Evolutionary conservation across 2,113 vertebrate species (phyloP), one percentile per base, ranked within the genome.

Genomic region (Crotalus horridus): DNA sequence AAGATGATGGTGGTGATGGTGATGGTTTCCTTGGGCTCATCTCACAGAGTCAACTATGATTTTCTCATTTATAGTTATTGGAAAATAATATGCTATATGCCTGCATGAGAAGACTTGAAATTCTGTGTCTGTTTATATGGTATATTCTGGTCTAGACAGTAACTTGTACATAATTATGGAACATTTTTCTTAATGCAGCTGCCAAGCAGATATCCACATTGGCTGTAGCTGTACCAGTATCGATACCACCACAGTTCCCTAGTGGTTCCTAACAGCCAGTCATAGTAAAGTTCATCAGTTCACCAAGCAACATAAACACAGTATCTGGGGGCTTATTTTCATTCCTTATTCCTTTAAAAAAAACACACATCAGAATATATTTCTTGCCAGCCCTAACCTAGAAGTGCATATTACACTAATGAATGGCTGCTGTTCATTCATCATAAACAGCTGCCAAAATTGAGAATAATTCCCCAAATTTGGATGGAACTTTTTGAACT

Each of bases 241-340:
- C 94, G 94, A 95, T 96, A 91, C 90, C 87, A 89, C 74, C 93
- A 93, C 85, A 88, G 51, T 92, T 96, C 95, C 96, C 96, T 85
- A 95, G 95, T 97, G 96, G 95, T 96, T 96, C 95, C 94, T 89
- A 51, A 81, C 96, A 94, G 93, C 94, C 94, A 92, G 93, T 96
- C 61, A 0, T 92, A 96, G 91, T 91, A 95, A 89, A 95, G 95
- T 95, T 97, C 95, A 94, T 95, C 43, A 0, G 94, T 95, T 93
- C 95, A 96, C 95, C 94, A 95, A 96, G 95, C 96, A 96, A 95
- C 94, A 96, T 96, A 95, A 96, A 96, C 94, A 97, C 90, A 96
- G 95, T 92, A 94, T 94, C 94, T 93, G 48, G 69, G 94, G 94
- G 96, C 96, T 96, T 95, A 95, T 94, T 26, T 93, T 95, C 69